A percentile compares a stretch with the other conserved stretches of the same genome.
phyloP scores from a whole-genome alignment of 2,888 invertebrate genomes.

The Eristalinus aeneus region DNA sequence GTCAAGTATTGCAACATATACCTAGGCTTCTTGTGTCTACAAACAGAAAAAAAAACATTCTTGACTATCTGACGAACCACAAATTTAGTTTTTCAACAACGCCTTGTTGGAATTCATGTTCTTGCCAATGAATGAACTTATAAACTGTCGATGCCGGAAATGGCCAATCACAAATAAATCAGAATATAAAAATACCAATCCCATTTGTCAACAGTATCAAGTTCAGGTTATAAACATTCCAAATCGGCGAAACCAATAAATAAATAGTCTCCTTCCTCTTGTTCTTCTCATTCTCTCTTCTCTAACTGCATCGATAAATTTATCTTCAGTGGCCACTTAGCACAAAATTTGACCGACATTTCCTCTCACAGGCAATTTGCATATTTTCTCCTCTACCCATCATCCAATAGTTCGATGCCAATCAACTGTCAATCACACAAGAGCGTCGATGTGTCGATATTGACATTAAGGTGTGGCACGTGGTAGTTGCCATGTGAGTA shows the following conservation, averaged over 20 bases:
- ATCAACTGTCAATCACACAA: constrained; percentile 46
- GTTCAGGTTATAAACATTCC: background rate
- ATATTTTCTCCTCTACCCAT: constrained; percentile 39
- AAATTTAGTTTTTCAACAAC: no score
- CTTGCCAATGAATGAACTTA: no score
- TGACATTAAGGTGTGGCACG: constrained; percentile 50
- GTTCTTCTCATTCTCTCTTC: background rate
- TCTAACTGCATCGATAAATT: constrained; percentile 19
- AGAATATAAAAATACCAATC: background rate
- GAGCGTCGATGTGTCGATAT: constrained; percentile 6
- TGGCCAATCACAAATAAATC: background rate
- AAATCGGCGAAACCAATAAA: constrained; percentile 2
- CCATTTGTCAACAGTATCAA: background rate
- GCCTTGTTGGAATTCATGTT: no score
- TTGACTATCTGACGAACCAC: no score
- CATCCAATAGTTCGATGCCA: background rate
- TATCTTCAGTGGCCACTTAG: constrained; percentile 16
- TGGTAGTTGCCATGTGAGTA: constrained; percentile 26
- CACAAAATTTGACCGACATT: constrained; percentile 47
- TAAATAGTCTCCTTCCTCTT: constrained; percentile 1
- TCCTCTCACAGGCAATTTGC: constrained; percentile 35
- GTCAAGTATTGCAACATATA: no score
- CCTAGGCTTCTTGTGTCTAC: no score
- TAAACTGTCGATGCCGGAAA: background rate
- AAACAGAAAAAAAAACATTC: no score